Percentiles rank a stretch among this genome's conserved stretches.
These are phyloP conservation scores for Cydia fagiglandana DNA, from an alignment of 1,140 invertebrate genomes.

Conservation along the genomic window DNA sequence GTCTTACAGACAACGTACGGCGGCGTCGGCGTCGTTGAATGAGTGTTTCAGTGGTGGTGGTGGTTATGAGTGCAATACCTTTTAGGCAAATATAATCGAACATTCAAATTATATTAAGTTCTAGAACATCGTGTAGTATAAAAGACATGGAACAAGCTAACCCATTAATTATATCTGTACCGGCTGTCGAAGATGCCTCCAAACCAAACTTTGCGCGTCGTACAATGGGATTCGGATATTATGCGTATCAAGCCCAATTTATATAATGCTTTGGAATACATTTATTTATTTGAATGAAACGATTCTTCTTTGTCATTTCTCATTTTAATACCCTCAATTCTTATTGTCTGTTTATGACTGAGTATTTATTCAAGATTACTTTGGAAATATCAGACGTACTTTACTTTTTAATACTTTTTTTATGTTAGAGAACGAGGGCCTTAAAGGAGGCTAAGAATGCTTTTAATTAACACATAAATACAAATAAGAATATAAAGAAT, in stretches of 20 bases:
- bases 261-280: constrained; percentile 22
- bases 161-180: constrained; percentile 63
- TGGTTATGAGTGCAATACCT: too few species aligned
- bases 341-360: neutral
- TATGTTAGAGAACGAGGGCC: too few species aligned
- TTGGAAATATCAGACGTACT: too few species aligned
- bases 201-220: constrained; percentile 47
- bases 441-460: too few species aligned
- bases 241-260: constrained; percentile 29
- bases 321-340: neutral
- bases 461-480: too few species aligned
- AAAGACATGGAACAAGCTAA: constrained; percentile 45
- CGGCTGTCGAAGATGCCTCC: constrained; percentile 60
- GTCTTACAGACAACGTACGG: too few species aligned
- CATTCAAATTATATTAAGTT: neutral
- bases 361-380: neutral
- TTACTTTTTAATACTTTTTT: too few species aligned
- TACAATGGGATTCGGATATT: constrained; percentile 31
- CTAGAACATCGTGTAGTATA: constrained; percentile 42
- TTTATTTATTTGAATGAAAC: constrained; percentile 23
- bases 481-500: too few species aligned
- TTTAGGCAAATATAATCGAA: too few species aligned
- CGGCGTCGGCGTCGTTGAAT: too few species aligned
- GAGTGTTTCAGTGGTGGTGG: too few species aligned
- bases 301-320: constrained; percentile 9